A percentile compares a stretch with the other conserved stretches of the same genome.
phyloP scores from a whole-genome alignment of 2,113 vertebrate genomes.

The Anguilla japonica region DNA sequence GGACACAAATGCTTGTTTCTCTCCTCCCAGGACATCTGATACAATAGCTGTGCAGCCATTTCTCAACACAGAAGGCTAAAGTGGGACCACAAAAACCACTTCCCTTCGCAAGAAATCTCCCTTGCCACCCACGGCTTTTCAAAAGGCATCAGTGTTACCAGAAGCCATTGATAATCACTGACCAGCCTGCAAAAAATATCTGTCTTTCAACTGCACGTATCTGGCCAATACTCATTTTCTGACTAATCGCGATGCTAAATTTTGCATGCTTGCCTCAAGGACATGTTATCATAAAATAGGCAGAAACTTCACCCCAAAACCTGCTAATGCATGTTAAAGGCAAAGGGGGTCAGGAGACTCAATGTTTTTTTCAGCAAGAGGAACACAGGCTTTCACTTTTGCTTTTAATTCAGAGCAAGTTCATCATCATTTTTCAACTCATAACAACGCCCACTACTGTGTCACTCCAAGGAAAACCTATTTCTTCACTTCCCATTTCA shows the following conservation, averaged over 20 bases:
- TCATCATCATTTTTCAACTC: neutral
- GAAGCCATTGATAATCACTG: conserved; percentile 54
- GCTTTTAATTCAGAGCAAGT: neutral
- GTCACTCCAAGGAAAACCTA: neutral
- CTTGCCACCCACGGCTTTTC: conserved; percentile 55
- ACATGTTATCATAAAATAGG: neutral
- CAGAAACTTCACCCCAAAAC: neutral
- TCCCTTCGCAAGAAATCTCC: conserved; percentile 64
- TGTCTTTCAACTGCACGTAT: conserved; percentile 22
- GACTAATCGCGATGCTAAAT: neutral
- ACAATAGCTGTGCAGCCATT: conserved; percentile 60
- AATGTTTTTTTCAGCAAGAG: neutral
- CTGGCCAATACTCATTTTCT: neutral
- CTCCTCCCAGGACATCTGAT: conserved; percentile 38
- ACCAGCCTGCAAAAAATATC: conserved; percentile 40
- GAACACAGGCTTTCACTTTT: neutral
- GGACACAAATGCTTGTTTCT: conserved; percentile 51
- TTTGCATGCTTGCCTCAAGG: conserved; percentile 18
- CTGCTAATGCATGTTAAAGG: neutral
- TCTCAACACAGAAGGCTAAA: conserved; percentile 55
- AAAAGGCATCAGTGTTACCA: conserved; percentile 52
- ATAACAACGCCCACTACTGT: neutral
- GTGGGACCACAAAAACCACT: conserved; percentile 60
- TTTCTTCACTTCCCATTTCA: too few relatives aligned
- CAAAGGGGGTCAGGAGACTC: neutral